Percentiles rank a stretch among this genome's conserved stretches.
These are phyloP conservation scores for Eptesicus fuscus DNA, from an alignment of 2,113 vertebrate species.

Conservation along the genomic window DNA sequence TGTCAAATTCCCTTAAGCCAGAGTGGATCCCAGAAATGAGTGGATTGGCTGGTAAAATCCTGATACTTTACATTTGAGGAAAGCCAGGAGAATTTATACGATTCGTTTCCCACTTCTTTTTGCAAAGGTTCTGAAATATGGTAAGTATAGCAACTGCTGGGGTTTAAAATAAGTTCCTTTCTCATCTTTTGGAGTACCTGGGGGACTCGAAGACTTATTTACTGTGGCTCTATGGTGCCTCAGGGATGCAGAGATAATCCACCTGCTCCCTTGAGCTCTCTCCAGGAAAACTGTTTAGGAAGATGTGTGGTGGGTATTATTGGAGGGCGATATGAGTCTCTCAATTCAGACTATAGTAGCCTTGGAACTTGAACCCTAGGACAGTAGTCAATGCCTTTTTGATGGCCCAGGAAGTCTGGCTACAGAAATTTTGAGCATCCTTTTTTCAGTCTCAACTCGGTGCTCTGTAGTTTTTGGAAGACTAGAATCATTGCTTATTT, in stretches of 20 bases:
- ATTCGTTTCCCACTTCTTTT: neutral
- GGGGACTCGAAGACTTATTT: neutral
- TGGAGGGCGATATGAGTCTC: neutral
- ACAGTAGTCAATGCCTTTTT: neutral
- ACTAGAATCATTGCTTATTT: neutral
- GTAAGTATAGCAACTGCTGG: neutral
- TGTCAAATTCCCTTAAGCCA: neutral
- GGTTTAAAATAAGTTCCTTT: neutral
- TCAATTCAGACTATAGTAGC: neutral
- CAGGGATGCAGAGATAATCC: constrained; percentile 18
- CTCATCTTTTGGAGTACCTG: neutral
- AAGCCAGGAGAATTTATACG: neutral
- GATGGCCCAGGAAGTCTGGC: neutral
- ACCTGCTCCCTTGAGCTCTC: neutral
- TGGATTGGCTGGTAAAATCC: neutral
- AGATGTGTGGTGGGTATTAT: neutral
- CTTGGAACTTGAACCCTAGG: neutral
- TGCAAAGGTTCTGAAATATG: neutral
- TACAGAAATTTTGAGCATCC: neutral
- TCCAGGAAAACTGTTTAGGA: neutral
- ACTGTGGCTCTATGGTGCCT: neutral
- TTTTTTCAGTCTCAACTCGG: neutral
- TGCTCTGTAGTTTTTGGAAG: neutral
- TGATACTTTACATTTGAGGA: neutral
- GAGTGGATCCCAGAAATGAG: neutral